Evolutionary conservation across 2,797 vertebrate genomes (phyloP), one percentile per base, ranked within the genome.

Genomic region (Arremon aurantiirostris): DNA sequence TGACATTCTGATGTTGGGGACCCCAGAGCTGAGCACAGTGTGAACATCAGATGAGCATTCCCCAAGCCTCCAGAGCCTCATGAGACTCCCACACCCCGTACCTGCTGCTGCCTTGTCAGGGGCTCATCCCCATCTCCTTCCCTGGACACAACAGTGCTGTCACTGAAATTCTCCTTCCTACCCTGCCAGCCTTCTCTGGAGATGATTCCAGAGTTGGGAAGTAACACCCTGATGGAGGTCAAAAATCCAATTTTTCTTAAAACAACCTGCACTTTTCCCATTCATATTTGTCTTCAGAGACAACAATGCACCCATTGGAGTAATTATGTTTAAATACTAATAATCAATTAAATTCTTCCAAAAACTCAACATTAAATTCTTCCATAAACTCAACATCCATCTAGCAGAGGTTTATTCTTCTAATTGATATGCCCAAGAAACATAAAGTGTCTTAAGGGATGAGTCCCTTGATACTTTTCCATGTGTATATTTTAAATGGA

Each of bases 11-110:
- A 7, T 66, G 30, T 4, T 53, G 60, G 46, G 14, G 6, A 66
- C 4, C 39, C 20, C 30, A 30, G 20, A 46, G 37, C 9, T 80
- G 59, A 34, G n/a, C 34, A 10, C 24, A 59, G 37, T 14, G 11
- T 26, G 24, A 65, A 1, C 14, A 34, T 19, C 20, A 72, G 46
- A 30, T 8, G 35, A 69, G 11, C 0, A 0, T 2, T 39, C 3
- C 6, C 12, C 47, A 34, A 44, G 11, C 11, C 28, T 66, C 12
- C 72, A 80, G 76, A 59, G 23, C 46, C 63, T 39, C 22, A 2
- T 4, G 46, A 46, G 28, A 2, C 3, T 26, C 18, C 9, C 9
- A 17, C 1, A 2, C 14, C 28, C 68, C 0, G 0, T 2, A 8
- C 8, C 32, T 61, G 9, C 19, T 82, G 19, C 55, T 77, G 30